These are phyloP conservation scores for Piscicola geometra DNA, from an alignment of 2,888 invertebrate species.

Conservation along the genomic window DNA sequence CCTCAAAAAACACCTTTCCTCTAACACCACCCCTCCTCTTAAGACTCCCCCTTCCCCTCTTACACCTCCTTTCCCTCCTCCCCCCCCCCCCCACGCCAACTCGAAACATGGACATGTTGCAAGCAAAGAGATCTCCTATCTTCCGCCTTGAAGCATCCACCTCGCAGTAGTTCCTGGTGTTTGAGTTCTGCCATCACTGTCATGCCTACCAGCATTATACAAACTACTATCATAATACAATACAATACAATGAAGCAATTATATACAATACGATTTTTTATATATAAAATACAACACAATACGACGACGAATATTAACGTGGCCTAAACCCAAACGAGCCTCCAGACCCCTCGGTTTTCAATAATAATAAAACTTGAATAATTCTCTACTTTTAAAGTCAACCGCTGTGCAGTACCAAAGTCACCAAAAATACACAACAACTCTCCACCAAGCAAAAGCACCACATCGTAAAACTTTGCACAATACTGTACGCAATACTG, in stretches of 20 bases:
- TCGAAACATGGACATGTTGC: constrained; percentile 27
- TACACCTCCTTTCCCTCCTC: neutral
- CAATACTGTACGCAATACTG: too few relatives aligned
- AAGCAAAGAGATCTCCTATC: constrained; percentile 24
- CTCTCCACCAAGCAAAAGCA: too few relatives aligned
- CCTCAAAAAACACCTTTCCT: neutral
- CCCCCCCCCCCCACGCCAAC: neutral
- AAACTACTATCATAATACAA: neutral
- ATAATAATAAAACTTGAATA: too few relatives aligned
- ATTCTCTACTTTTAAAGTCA: too few relatives aligned
- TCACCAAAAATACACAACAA: too few relatives aligned
- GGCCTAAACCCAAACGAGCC: too few relatives aligned
- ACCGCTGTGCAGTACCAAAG: too few relatives aligned
- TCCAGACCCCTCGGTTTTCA: too few relatives aligned
- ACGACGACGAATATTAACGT: too few relatives aligned
- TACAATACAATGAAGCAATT: neutral
- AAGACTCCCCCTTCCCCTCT: neutral
- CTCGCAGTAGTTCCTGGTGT: neutral
- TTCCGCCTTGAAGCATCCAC: neutral
- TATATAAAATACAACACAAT: too few relatives aligned
- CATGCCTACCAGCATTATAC: neutral
- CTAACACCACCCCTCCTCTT: neutral
- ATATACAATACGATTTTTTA: neutral
- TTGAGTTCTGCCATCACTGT: neutral
- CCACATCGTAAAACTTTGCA: too few relatives aligned